Base-by-base conservation (phyloP, 2,113 vertebrate species). In the Brachyhypopomus occidentalis region DNA sequence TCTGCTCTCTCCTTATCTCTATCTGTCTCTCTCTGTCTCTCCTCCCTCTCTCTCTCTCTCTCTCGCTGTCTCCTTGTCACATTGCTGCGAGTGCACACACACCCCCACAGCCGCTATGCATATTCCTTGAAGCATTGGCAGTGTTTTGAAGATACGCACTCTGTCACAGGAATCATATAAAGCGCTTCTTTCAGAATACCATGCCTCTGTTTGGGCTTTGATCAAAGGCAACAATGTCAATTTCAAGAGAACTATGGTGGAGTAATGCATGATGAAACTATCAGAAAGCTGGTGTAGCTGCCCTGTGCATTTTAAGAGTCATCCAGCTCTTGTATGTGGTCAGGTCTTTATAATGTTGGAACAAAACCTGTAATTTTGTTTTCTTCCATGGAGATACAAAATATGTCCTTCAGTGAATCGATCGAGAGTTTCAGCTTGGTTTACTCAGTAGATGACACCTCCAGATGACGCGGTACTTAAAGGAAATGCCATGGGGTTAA, bases 181-280 rank as follows among this genome's bases (percentile, higher is more conserved):
- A 92, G 91, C 86, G 86, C 88, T 84, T 89, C 89, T 93, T 90
- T 90, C 85, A 86, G 88, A 90, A 89, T 89, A 88, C 89, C 90
- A 86, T 86, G 80, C 84, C 88, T 75, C 82, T 89, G 88, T 93
- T 91, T 90, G 85, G 84, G 88, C 90, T 94, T 91, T 94, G 92
- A 94, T 94, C 93, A 93, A 89, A 92, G 90, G 74, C 87, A 91
- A 90, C 89, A 89, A 90, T 91, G 91, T 93, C 91, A 92, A 90
- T 92, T 93, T 92, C 86, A 74, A 83, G 87, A 93, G 89, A 89
- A 89, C 87, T 85, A 86, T 86, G 87, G 86, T 87, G 85, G 89
- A 89, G 91, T 90, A 92, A 90, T 86, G 88, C 83, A 93, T 93
- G 92, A 94, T 92, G 93, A 93, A 93, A 93, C 90, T 91, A 91